Evolutionary conservation across 1,140 invertebrate genomes (phyloP), one percentile per base, ranked within the genome.

Genomic region (Belonocnema kinseyi): DNA sequence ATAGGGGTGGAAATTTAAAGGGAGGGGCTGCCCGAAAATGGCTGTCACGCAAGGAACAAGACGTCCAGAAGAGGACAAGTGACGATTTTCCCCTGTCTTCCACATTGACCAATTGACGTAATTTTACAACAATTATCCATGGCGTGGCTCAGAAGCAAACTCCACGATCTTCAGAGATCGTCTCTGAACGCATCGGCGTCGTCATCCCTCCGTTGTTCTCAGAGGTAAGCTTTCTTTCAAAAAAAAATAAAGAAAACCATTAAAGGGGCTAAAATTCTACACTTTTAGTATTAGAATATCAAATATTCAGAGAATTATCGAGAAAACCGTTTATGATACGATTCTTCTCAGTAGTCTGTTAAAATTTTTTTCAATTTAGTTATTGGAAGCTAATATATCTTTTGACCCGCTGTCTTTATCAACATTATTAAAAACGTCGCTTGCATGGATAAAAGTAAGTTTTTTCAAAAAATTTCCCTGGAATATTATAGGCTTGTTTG

Each of bases 11-110:
- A 84, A 77, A 70, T 72, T 78, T 73, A 78, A 82, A 81, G 83
- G 83, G 83, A 84, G 83, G 83, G 81, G 80, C 83, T 77, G 76
- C 81, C 83, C 81, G 78, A 85, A 85, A 81, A 83, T 85, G 83
- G 83, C 83, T 85, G 83, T 81, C 81, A 81, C 83, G 77, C 78
- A 77, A 73, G 81, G 80, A 78, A 81, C 78, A 82, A 79, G 78
- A 83, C 73, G 73, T 80, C 75, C 77, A 72, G 77, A 82, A 78
- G 83, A 79, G 78, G 58, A 76, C 81, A 72, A 82, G 78, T 83
- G 83, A 83, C 78, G 80, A 80, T 81, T 77, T 61, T 75, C 77
- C 76, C 74, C 58, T 78, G 75, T 70, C 77, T 75, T 79, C 79
- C 77, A 70, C 61, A 79, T 33, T n/a, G n/a, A 70, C 51, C 58